Evolutionary conservation across 2,888 invertebrate genomes (phyloP).

Genomic region (Heliconius erato): DNA sequence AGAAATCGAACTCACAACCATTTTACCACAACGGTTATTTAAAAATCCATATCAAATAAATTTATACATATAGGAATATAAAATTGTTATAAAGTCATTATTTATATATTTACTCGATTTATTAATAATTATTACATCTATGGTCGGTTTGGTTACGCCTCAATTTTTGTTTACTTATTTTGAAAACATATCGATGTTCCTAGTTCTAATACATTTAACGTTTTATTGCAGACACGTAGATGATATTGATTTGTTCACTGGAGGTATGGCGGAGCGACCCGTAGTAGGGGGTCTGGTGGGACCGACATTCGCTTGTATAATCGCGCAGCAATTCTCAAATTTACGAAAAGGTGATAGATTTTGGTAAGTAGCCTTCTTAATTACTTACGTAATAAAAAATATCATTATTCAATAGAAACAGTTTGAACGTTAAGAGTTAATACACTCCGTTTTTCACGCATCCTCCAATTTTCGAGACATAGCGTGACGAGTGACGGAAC

Average conservation of each 20-base stretch:
- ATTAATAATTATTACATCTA: too few relatives aligned
- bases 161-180: too few relatives aligned
- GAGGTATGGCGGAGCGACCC: slow-evolving; percentile 92
- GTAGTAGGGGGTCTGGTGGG: slow-evolving; percentile 93
- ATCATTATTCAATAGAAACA: too few relatives aligned
- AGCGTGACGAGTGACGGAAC: too few relatives aligned
- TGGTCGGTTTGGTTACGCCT: too few relatives aligned
- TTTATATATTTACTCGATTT: too few relatives aligned
- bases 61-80: too few relatives aligned
- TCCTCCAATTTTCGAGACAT: too few relatives aligned
- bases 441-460: too few relatives aligned
- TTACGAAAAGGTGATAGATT: slow-evolving; percentile 92
- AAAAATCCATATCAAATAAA: too few relatives aligned
- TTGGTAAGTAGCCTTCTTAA: slow-evolving; percentile 81
- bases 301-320: slow-evolving; percentile 94
- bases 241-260: slow-evolving; percentile 94
- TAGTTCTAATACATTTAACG: neutral
- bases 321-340: slow-evolving; percentile 93
- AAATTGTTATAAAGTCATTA: too few relatives aligned
- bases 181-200: neutral
- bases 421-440: neutral
- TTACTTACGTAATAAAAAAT: neutral
- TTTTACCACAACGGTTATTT: too few relatives aligned
- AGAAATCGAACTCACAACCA: neutral
- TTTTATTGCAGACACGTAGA: slow-evolving; percentile 86